Conservation (phyloP, 2,797 vertebrate species). For the Artibeus jamaicensis region DNA sequence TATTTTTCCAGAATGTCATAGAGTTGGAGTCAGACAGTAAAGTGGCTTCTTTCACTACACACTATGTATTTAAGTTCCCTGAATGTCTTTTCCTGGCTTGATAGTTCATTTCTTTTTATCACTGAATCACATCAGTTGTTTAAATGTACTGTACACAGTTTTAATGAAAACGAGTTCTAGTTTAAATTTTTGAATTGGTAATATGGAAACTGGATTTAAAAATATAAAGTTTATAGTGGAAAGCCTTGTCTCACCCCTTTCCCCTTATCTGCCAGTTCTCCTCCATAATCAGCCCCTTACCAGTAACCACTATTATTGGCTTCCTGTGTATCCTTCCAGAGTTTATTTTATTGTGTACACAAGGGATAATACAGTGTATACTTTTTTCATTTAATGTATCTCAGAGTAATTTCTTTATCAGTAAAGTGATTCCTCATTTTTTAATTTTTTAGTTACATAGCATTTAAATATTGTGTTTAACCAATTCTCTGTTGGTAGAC, state of each 20-base stretch:
- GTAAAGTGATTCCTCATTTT: background rate
- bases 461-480: constrained; percentile 41
- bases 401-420: background rate
- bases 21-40: background rate
- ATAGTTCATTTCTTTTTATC: background rate
- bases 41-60: background rate
- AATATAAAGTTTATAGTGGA: background rate
- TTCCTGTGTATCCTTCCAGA: background rate
- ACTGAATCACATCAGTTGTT: background rate
- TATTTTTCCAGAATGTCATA: background rate
- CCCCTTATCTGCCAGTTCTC: background rate
- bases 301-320: background rate
- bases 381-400: background rate
- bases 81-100: background rate
- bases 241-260: background rate
- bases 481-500: background rate
- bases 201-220: constrained; percentile 7
- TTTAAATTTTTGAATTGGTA: constrained; percentile 24
- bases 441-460: background rate
- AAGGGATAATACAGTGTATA: background rate
- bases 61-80: background rate
- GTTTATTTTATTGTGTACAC: background rate
- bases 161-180: background rate
- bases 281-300: background rate
- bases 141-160: background rate